These are phyloP conservation scores for Dryobota labecula DNA, from an alignment of 2,888 invertebrate species.

Conservation along the genomic window DNA sequence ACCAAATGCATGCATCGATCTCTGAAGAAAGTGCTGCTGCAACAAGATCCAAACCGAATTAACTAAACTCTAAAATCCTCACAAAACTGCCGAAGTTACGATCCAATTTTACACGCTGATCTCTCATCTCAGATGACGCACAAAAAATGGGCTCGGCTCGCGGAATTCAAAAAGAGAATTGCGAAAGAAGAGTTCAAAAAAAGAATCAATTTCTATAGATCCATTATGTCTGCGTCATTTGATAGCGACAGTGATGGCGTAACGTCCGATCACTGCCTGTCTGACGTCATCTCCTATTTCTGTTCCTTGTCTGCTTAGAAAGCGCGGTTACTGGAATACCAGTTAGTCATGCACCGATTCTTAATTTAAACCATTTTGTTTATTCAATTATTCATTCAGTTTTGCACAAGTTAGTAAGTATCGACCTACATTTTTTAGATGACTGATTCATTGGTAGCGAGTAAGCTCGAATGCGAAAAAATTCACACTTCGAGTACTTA, in stretches of 20 bases:
- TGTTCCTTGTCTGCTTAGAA: conserved; percentile 61
- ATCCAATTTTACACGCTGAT: conserved; percentile 1
- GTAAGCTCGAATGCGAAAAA: conserved; percentile 29
- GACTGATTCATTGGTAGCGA: conserved; percentile 40
- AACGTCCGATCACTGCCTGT: conserved; percentile 37
- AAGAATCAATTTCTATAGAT: conserved; percentile 41
- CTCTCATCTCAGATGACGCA: conserved; percentile 1
- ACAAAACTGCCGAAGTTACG: background rate
- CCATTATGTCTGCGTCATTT: conserved; percentile 58
- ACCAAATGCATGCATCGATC: conserved; percentile 46
- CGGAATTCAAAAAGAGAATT: conserved; percentile 52
- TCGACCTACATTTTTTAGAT: conserved; percentile 44
- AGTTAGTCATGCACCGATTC: conserved; percentile 60
- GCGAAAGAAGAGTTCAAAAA: conserved; percentile 42
- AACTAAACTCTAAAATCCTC: background rate
- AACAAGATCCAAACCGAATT: conserved; percentile 7
- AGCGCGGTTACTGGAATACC: conserved; percentile 59
- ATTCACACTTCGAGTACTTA: conserved; percentile 24
- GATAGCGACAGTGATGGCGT: conserved; percentile 55
- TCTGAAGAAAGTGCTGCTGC: conserved; percentile 34
- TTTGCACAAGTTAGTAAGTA: conserved; percentile 50
- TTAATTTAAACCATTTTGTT: conserved; percentile 55
- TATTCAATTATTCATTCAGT: conserved; percentile 59
- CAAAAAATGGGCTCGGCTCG: conserved; percentile 8
- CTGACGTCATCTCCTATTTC: conserved; percentile 64